Conservation (phyloP, 2,888 invertebrate genomes). For the Galeruca laticollis region DNA sequence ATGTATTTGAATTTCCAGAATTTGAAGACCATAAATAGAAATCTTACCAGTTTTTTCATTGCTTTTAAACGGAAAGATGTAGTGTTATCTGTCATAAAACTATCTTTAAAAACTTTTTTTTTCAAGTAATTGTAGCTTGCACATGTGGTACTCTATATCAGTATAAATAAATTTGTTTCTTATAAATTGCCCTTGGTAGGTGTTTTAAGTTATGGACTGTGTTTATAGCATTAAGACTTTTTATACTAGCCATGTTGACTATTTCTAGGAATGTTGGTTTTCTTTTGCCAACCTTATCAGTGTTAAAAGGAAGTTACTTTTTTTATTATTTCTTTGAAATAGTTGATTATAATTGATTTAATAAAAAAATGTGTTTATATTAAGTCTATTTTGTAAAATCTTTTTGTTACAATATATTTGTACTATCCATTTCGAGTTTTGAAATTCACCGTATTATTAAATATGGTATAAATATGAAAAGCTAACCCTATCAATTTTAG, state of each 20-base stretch:
- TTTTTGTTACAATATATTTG: not conserved
- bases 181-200: slow-evolving; percentile 17
- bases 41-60: too few species aligned
- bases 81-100: not conserved
- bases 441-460: too few species aligned
- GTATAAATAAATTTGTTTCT: slow-evolving; percentile 14
- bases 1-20: too few species aligned
- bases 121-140: slow-evolving; percentile 5
- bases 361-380: slow-evolving; percentile 1
- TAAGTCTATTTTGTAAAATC: not conserved
- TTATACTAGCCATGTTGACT: slow-evolving; percentile 36
- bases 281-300: slow-evolving; percentile 16
- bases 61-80: too few species aligned
- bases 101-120: slow-evolving; percentile 23
- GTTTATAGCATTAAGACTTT: slow-evolving; percentile 22
- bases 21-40: too few species aligned
- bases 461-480: too few species aligned
- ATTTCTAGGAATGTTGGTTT: slow-evolving; percentile 38
- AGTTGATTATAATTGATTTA: slow-evolving; percentile 14
- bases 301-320: slow-evolving; percentile 7
- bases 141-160: not conserved
- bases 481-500: too few species aligned
- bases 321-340: slow-evolving; percentile 11
- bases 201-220: slow-evolving; percentile 30
- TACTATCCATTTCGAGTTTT: not conserved